Base-by-base conservation (phyloP, 2,888 invertebrate species). In the Cryptocephalus primarius region DNA sequence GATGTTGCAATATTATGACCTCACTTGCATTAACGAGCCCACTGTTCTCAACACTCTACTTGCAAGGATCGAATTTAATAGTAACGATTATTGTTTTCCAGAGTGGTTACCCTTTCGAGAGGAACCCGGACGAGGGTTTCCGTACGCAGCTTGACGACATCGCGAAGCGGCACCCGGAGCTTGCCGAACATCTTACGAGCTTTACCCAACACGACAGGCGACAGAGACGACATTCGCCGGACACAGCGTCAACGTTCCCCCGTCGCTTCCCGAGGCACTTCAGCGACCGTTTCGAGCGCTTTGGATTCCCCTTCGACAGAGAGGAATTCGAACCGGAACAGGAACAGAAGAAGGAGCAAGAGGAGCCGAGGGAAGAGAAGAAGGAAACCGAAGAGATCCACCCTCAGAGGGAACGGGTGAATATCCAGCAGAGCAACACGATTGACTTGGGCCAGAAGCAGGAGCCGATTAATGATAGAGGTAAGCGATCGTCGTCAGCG, bases 401-500 rank as follows among this genome's bases (percentile, higher is more conserved):
- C 55, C 57, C 60, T 57, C 45, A 61, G 63, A 40, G 65, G 58
- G 43, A 65, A 57, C 48, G 59, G 14, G 3, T 4, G 38, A 60
- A 55, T 58, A 65, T 59, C 59, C 70, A 59, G 61, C 69, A 68
- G 49, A 78, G 87, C 54, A 88, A 88, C 62, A 88, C 88, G 14
- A 82, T 86, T 50, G 87, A 88, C 64, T 78, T 88, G 63, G 86
- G 86, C 43, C 83, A 85, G 55, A 74, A 75, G 57, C 79, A 77
- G 61, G 77, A 75, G 52, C 61, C 67, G n/a, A 79, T 76, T 64
- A 72, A 74, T 59, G 77, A 76, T 54, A 75, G 84, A 54, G 76
- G 75, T 47, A 81, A 82, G 56, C 74, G 88, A 62, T 85, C 86
- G 44, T 83, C 84, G 78, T 88, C 88, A 55, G 88, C 88, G 32